Evolutionary conservation across 2,113 vertebrate genomes (phyloP), one percentile per base, ranked within the genome.

Genomic region (Calypte anna): DNA sequence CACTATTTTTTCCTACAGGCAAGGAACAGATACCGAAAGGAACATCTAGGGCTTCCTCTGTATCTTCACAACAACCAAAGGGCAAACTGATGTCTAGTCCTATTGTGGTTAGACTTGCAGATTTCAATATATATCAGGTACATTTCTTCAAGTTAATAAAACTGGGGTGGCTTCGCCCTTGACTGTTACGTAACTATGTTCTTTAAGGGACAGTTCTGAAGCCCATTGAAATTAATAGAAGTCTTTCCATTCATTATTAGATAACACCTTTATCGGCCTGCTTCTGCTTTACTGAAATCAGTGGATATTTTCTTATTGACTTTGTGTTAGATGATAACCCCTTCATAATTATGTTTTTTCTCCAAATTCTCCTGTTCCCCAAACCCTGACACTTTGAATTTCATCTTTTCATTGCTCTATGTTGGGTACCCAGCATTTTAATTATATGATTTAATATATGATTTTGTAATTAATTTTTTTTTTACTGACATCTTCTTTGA

Each of bases 111-210:
- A 98, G 99, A 97, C 98, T 99, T 97, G 99, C 99, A 48, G 99
- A 99, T 98, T 99, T 99, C 97, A 99, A 98, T 97, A 99, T 99
- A 97, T 99, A 99, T 96, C 99, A 99, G 99, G 99, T 99, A 97
- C 86, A 95, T 95, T 92, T 86, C 58, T 93, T 96, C 54, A 72
- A 82, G 67, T 85, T 93, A 62, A 36, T 94, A 93, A 82, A 88
- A 82, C 69, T 74, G 66, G 31, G 58, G 16, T 69, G 58, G 8
- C 55, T 88, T 79, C 3, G 51, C 78, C 17, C 78, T 91, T 87
- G 36, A 57, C 78, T 88, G 55, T 80, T 93, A 51, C 4, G 0
- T 88, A 73, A 58, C 15, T 36, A 7, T 77, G 72, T 0, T 78
- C 93, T 89, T 88, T 80, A 88, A 72, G n/a, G 48, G 38, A 51